phyloP scores from a whole-genome alignment of 1,140 invertebrate genomes.

The Babylonia areolata region DNA sequence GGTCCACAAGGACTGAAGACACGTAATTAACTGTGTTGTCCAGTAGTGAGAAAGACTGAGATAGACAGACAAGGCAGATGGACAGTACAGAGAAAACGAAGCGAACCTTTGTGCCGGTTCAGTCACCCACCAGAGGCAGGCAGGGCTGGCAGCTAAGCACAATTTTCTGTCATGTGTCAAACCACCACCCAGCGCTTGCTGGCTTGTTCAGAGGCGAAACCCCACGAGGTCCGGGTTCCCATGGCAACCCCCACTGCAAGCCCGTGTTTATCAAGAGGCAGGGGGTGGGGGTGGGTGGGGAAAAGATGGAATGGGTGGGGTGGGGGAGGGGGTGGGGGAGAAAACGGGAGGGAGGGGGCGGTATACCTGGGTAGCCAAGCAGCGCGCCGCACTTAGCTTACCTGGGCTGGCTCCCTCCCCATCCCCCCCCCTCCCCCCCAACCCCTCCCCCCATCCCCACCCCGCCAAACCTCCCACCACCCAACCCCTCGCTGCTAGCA shows the following conservation, averaged over 20 bases:
- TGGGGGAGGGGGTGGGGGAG: too few species aligned
- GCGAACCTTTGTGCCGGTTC: too few species aligned
- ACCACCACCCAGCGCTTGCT: constrained; percentile 7
- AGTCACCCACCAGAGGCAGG: background rate
- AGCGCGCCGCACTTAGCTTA: background rate
- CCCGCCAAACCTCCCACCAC: too few species aligned
- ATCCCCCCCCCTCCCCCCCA: too few species aligned
- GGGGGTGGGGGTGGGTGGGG: background rate
- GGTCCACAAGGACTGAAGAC: too few species aligned
- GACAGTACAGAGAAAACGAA: too few species aligned
- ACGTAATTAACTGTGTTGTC: too few species aligned
- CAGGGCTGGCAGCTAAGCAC: background rate
- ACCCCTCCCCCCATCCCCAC: too few species aligned
- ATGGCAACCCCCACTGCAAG: constrained; percentile 37
- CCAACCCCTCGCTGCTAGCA: too few species aligned
- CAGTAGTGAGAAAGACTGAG: too few species aligned
- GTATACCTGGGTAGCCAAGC: constrained; percentile 34
- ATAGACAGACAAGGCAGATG: too few species aligned
- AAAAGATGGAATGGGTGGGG: too few species aligned
- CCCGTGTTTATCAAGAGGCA: constrained; percentile 38
- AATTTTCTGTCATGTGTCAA: constrained; percentile 40
- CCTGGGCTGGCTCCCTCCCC: constrained; percentile 21
- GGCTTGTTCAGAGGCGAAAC: constrained; percentile 10
- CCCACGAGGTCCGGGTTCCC: constrained; percentile 38
- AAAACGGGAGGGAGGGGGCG: background rate